Conservation (phyloP, 2,797 vertebrate genomes). For the Pseudocheirus occidentalis region DNA sequence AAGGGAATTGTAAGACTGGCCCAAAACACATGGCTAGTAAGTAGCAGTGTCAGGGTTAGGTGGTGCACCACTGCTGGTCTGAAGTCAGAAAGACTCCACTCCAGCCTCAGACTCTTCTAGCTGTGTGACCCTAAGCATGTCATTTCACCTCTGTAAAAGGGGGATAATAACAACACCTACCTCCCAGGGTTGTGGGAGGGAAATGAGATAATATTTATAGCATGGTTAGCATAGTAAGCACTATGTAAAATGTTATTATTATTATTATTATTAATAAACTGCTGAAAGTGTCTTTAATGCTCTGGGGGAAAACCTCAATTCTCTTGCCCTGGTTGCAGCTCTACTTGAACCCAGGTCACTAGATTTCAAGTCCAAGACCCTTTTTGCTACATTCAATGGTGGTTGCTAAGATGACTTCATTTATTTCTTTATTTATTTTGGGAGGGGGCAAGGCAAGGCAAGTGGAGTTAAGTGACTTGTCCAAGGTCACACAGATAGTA, state of each 20-base stretch:
- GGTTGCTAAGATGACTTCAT: not conserved
- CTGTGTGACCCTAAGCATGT: not conserved
- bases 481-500: too few species aligned
- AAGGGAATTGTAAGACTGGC: too few species aligned
- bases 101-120: not conserved
- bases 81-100: too few species aligned
- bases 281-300: not conserved
- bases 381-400: not conserved
- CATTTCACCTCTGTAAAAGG: too few species aligned
- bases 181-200: not conserved
- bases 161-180: too few species aligned
- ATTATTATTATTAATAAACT: not conserved
- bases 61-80: too few species aligned
- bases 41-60: too few species aligned
- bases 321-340: not conserved
- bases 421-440: not conserved
- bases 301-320: not conserved
- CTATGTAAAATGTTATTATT: not conserved
- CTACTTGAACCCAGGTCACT: not conserved
- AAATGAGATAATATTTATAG: not conserved
- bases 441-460: too few species aligned
- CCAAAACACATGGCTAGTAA: too few species aligned
- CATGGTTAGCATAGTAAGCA: not conserved
- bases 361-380: not conserved
- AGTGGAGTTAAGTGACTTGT: too few species aligned